Evolutionary conservation across 2,113 vertebrate species (phyloP).

Genomic region (Pholis gunnellus): DNA sequence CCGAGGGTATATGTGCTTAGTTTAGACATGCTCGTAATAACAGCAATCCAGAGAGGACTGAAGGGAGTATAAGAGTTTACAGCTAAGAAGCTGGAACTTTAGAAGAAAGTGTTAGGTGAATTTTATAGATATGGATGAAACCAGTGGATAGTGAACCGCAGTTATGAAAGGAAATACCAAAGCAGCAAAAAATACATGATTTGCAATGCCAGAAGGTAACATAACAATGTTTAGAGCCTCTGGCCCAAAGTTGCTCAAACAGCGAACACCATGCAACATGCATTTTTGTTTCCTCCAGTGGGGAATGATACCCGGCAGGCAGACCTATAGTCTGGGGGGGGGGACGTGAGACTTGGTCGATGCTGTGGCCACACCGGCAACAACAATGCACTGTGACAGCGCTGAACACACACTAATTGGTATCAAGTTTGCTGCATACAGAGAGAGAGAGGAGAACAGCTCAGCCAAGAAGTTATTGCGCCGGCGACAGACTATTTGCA

Average conservation of each 20-base stretch:
- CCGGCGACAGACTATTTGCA: conserved; percentile 71
- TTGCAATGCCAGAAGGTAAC: not conserved
- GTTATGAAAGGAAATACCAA: not conserved
- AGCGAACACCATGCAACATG: conserved; percentile 2
- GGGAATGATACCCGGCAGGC: conserved; percentile 5
- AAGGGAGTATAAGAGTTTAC: not conserved
- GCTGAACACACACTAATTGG: conserved; percentile 63
- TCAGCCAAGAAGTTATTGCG: conserved; percentile 55
- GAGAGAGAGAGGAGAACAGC: conserved; percentile 32
- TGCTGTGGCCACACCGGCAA: not conserved
- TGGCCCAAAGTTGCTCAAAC: conserved; percentile 4
- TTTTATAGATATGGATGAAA: not conserved
- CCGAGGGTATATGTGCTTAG: not conserved
- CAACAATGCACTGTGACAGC: conserved; percentile 23
- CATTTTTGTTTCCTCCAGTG: conserved; percentile 8
- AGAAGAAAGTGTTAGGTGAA: not conserved
- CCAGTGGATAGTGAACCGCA: not conserved
- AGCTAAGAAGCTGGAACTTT: not conserved
- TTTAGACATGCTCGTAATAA: not conserved
- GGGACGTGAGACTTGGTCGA: conserved; percentile 3
- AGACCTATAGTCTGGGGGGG: not conserved
- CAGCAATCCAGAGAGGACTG: not conserved
- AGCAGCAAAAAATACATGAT: not conserved
- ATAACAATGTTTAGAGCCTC: conserved; percentile 15
- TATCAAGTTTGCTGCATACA: conserved; percentile 36